Conservation (phyloP, 2,888 invertebrate genomes). For the Mimachlamys varia region DNA sequence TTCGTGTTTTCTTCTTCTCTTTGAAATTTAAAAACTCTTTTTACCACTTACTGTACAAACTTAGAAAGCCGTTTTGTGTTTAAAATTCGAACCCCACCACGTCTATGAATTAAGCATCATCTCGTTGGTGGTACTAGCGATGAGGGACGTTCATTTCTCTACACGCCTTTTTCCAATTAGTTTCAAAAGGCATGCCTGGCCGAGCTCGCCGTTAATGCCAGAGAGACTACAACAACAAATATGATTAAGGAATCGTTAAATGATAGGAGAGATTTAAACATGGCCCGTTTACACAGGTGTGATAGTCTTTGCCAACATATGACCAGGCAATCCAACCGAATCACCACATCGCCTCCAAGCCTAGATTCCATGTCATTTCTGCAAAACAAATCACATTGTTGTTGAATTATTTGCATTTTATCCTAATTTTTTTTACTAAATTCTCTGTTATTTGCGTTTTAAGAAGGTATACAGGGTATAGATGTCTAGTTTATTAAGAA, state of each 20-base stretch:
- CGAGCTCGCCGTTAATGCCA: neutral
- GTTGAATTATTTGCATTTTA: neutral
- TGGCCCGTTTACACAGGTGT: neutral
- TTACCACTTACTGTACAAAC: conserved; percentile 2
- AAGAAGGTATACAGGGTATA: too few relatives aligned
- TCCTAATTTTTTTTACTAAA: neutral
- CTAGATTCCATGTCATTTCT: neutral
- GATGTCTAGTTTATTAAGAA: too few relatives aligned
- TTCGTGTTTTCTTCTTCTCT: conserved; percentile 9
- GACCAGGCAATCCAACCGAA: neutral
- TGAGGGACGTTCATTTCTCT: neutral
- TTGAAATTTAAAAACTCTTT: conserved; percentile 28
- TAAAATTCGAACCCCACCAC: conserved; percentile 3
- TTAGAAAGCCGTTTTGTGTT: conserved; percentile 18
- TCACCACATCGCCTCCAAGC: neutral
- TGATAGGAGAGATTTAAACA: conserved; percentile 28
- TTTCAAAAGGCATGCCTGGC: conserved; percentile 31
- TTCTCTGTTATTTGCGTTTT: neutral
- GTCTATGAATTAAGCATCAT: conserved; percentile 24
- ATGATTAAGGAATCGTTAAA: conserved; percentile 15
- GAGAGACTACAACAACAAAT: neutral
- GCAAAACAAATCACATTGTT: neutral
- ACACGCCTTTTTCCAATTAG: conserved; percentile 20
- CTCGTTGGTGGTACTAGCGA: neutral
- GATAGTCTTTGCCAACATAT: neutral